Percentiles rank a stretch among this genome's conserved stretches.
Evolutionary conservation across 2,797 vertebrate genomes (phyloP).

Genomic region (Poecilia wingei): DNA sequence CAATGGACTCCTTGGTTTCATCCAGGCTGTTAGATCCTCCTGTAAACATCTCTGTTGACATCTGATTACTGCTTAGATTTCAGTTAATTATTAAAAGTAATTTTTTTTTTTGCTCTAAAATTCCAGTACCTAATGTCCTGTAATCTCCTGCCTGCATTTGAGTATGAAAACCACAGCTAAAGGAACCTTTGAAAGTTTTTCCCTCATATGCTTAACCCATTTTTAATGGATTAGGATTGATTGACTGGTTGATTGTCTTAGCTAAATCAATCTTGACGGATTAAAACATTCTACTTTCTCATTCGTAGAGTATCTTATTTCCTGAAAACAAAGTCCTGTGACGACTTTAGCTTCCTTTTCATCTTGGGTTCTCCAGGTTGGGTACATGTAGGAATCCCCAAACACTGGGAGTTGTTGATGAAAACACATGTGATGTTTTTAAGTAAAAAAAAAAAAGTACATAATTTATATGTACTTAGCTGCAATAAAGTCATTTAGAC

Average conservation of each 20-base stretch:
- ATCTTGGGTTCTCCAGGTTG: constrained; percentile 21
- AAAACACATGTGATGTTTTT: constrained; percentile 7
- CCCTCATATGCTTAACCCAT: not conserved
- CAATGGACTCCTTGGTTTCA: not conserved
- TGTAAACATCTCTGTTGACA: not conserved
- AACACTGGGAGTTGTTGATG: constrained; percentile 50
- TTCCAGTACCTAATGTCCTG: not conserved
- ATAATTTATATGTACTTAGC: not conserved
- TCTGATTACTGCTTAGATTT: not conserved
- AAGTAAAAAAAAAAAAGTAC: too few relatives aligned
- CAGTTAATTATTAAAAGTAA: not conserved
- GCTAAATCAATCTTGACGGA: not conserved
- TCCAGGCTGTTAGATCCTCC: not conserved
- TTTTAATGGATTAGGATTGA: not conserved
- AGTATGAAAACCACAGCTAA: not conserved
- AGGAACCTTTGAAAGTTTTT: constrained; percentile 7
- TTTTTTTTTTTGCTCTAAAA: not conserved
- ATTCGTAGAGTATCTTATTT: not conserved
- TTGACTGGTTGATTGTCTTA: not conserved
- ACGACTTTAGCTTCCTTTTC: constrained; percentile 44
- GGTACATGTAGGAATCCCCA: constrained; percentile 59
- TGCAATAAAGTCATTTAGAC: not conserved
- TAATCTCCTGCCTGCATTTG: not conserved
- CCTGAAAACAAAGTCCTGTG: constrained; percentile 12
- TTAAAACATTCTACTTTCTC: constrained; percentile 10